Percentiles rank a stretch among this genome's conserved stretches.
These are phyloP conservation scores for Ryuthela nishihirai DNA, from an alignment of 2,888 invertebrate species.

Conservation along the genomic window DNA sequence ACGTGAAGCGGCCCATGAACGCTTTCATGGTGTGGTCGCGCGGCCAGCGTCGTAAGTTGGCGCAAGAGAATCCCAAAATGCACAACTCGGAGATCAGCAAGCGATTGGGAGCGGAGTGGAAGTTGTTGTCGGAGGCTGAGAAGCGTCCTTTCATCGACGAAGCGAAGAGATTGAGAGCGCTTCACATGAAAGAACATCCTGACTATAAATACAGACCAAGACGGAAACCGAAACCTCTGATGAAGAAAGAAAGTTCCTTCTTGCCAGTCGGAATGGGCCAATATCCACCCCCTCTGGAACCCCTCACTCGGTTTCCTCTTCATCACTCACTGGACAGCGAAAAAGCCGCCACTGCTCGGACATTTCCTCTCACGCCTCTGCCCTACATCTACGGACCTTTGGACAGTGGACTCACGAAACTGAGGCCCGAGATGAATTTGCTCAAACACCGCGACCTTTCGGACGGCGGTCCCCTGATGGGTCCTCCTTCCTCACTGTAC, in stretches of 20 bases:
- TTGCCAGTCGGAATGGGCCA: slow-evolving; percentile 17
- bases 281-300: slow-evolving; percentile 23
- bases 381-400: slow-evolving; percentile 30
- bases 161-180: slow-evolving; percentile 87
- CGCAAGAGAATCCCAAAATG: slow-evolving; percentile 98
- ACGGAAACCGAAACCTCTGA: slow-evolving; percentile 73
- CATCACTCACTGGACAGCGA: slow-evolving; percentile 37
- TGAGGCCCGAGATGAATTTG: slow-evolving; percentile 19
- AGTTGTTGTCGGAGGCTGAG: slow-evolving; percentile 88
- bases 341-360: slow-evolving; percentile 40
- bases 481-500: slow-evolving; percentile 27
- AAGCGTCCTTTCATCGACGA: slow-evolving; percentile 99
- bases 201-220: slow-evolving; percentile 81
- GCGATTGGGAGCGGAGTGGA: slow-evolving; percentile 97
- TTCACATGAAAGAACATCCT: slow-evolving; percentile 92
- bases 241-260: slow-evolving; percentile 44
- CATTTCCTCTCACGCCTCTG: slow-evolving; percentile 36
- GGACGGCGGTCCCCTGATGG: slow-evolving; percentile 5
- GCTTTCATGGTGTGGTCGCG: slow-evolving; percentile 99
- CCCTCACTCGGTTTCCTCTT: slow-evolving; percentile 16
- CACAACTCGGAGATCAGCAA: slow-evolving; percentile 98
- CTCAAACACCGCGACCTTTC: slow-evolving; percentile 14
- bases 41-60: slow-evolving; percentile 97
- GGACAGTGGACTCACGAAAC: slow-evolving; percentile 24
- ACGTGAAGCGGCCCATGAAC: slow-evolving; percentile 96